These are phyloP conservation scores for Hephaestus fuliginosus DNA, from an alignment of 2,797 vertebrate species.

Conservation along the genomic window DNA sequence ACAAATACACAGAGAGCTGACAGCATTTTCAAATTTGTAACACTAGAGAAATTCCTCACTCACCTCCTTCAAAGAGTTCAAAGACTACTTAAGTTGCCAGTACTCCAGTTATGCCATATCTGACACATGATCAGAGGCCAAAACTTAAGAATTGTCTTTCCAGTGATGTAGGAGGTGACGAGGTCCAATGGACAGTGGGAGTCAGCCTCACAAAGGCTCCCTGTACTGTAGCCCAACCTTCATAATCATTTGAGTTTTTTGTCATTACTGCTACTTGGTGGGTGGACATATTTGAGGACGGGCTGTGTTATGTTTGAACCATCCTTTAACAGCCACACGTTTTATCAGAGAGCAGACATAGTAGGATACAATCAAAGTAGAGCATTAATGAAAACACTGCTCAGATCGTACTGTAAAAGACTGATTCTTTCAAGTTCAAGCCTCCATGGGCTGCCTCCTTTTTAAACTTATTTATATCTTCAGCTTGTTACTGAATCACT, in stretches of 20 bases:
- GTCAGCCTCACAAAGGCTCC: neutral
- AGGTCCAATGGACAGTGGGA: neutral
- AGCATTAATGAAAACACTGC: neutral
- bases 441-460: neutral
- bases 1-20: conserved; percentile 10
- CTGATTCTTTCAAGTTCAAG: neutral
- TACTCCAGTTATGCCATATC: neutral
- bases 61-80: neutral
- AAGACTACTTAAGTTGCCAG: neutral
- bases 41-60: neutral
- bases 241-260: neutral
- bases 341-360: neutral
- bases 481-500: no score
- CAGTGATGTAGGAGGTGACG: neutral
- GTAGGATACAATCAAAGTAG: neutral
- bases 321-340: neutral
- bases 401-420: neutral
- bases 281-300: neutral
- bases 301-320: neutral
- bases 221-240: neutral
- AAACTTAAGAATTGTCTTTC: neutral
- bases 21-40: neutral
- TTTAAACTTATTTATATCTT: no score
- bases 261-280: neutral
- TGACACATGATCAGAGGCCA: neutral